Conservation (phyloP, 2,888 invertebrate species). For the Heteromyza rotundicornis region DNA sequence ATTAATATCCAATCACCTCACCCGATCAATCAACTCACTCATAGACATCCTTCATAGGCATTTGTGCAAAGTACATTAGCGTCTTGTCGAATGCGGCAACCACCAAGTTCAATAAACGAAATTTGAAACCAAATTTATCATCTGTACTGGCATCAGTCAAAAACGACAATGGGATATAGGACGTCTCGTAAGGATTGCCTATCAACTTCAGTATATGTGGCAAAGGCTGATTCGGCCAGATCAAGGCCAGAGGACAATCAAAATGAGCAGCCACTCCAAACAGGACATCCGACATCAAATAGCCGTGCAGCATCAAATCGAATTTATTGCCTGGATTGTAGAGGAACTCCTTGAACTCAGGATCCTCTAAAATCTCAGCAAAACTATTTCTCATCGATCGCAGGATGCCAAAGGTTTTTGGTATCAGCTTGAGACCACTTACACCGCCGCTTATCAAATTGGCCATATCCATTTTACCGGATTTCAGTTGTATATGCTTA, state of each 20-base stretch:
- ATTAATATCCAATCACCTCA: no score
- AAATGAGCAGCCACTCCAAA: slow-evolving; percentile 45
- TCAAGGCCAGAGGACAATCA: slow-evolving; percentile 40
- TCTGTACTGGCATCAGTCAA: no score
- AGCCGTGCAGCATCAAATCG: slow-evolving; percentile 42
- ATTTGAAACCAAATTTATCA: no score
- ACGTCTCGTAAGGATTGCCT: slow-evolving; percentile 35
- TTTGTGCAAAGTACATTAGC: no score
- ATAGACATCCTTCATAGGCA: no score
- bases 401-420: neutral
- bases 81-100: no score
- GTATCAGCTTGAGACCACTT: neutral
- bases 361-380: slow-evolving; percentile 29
- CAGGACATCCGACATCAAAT: slow-evolving; percentile 36
- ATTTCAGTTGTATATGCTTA: slow-evolving; percentile 26
- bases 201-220: slow-evolving; percentile 28
- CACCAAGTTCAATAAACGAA: slow-evolving; percentile 32
- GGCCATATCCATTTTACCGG: slow-evolving; percentile 12
- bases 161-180: slow-evolving; percentile 30
- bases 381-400: neutral
- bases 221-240: slow-evolving; percentile 33
- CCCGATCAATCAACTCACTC: no score
- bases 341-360: slow-evolving; percentile 33
- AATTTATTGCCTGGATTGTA: slow-evolving; percentile 34
- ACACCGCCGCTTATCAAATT: slow-evolving; percentile 5